Base-by-base conservation (phyloP, 2,797 vertebrate genomes). In the Leucoraja ocellata region DNA sequence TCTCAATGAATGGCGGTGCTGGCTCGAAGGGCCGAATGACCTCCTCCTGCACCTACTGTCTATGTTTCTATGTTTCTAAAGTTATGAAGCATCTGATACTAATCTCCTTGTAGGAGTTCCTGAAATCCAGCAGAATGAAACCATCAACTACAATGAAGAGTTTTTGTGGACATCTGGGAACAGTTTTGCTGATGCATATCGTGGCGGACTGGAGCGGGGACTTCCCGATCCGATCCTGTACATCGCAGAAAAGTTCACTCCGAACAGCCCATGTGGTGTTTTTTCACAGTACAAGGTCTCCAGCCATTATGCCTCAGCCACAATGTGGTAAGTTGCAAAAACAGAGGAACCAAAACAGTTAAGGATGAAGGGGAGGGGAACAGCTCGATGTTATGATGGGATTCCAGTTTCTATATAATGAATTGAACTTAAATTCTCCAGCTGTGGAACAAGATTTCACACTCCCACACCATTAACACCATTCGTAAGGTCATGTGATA, bases 141-240 rank as follows among this genome's bases (percentile, higher is more conserved):
- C 71, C 14, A 92, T 92, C 32, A 92, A 92, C 58, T 92, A 92
- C 25, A 92, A 92, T 1, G 90, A 92, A 76, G 90, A 92, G 14
- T 92, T 92, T 58, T 71, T 92, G 4, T 92, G 90, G 90, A 1
- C 10, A 39, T 25, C 23, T 25, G 90, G 90, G 18, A 1, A 2
- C 11, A 6, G 13, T 25, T 92, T 54, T 58, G 90, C 74, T 13
- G 1, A 1, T 4, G 68, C 74, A 39, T 92, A 92, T 76, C 90
- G 25, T 5, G 18, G 58, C 1, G 90, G 90, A 1, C 25, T 92
- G 0, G 90, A 92, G 71, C 76, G 71, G 23, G 90, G 90, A 1
- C 90, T 92, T n/a, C 90, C 90, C 7, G 9, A 92, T 18, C 90
- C 90, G 54, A 92, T 92, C 25, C 46, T 92, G 73, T 92, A 92